Percentiles rank a stretch among this genome's conserved stretches.
phyloP scores from a whole-genome alignment of 2,888 invertebrate genomes.

The Bombyx huttoni region DNA sequence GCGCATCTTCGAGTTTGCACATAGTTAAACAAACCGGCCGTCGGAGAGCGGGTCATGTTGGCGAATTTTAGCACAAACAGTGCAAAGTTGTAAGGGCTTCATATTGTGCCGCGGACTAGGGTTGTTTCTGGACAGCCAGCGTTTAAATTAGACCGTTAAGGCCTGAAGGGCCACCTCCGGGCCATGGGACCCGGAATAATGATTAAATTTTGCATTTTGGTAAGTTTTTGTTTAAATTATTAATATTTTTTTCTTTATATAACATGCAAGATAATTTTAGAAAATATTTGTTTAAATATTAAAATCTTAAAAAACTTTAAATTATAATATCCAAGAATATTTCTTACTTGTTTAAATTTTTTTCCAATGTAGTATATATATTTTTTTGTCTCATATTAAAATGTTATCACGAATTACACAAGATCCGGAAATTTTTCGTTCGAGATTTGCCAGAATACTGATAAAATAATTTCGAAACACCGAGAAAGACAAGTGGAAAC shows the following conservation, averaged over 20 bases:
- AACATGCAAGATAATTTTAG: no score
- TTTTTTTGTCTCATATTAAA: no score
- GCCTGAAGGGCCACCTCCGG: conserved; percentile 43
- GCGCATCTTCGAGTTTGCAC: conserved; percentile 70
- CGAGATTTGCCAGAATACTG: not conserved
- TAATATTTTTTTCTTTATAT: not conserved
- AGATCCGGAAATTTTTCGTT: not conserved
- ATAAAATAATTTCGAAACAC: not conserved
- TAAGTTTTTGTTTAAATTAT: conserved; percentile 24
- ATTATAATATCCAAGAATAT: no score
- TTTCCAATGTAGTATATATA: no score
- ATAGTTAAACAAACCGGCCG: conserved; percentile 64
- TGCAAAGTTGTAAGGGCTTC: conserved; percentile 33
- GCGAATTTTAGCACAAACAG: conserved; percentile 42
- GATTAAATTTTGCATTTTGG: conserved; percentile 40
- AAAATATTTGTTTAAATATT: no score
- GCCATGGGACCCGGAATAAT: conserved; percentile 61
- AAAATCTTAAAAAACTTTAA: no score
- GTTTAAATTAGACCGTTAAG: conserved; percentile 19
- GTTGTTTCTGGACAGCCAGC: conserved; percentile 16
- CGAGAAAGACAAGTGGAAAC: not conserved
- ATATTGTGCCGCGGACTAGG: conserved; percentile 32
- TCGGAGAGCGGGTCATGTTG: conserved; percentile 58
- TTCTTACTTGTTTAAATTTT: no score
- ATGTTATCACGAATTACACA: no score